phyloP scores from a whole-genome alignment of 1,140 invertebrate species.

The Scaptodrosophila lebanonensis region DNA sequence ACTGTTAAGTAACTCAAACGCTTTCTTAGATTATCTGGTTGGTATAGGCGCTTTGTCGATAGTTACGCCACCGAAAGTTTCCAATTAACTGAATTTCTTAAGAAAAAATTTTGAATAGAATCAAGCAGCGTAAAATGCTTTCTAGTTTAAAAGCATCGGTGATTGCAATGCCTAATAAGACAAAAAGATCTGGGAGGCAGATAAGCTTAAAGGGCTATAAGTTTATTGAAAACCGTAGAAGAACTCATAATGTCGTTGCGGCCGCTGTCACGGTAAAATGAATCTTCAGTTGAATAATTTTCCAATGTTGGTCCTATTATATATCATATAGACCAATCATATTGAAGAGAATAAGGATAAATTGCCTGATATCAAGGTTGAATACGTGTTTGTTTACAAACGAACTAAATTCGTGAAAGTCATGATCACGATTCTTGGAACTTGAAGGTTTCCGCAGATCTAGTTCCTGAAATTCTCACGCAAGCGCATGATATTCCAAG shows the following conservation, averaged over 20 bases:
- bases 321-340: background rate
- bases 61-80: too few species aligned
- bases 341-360: background rate
- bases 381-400: constrained; percentile 15
- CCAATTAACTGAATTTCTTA: too few species aligned
- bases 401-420: background rate
- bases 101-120: too few species aligned
- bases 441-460: constrained; percentile 1
- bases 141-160: too few species aligned
- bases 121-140: too few species aligned
- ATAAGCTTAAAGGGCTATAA: constrained; percentile 13
- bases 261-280: constrained; percentile 8
- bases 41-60: too few species aligned
- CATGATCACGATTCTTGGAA: constrained; percentile 13
- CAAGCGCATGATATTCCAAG: constrained; percentile 9
- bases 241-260: constrained; percentile 13
- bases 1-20: too few species aligned
- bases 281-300: background rate
- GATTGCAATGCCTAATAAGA: constrained; percentile 58
- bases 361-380: constrained; percentile 18
- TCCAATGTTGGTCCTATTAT: constrained; percentile 4
- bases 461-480: background rate
- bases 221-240: constrained; percentile 5
- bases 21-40: too few species aligned
- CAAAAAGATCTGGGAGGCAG: constrained; percentile 69